Base-by-base conservation (phyloP, 2,113 vertebrate genomes). In the Gymnarchus niloticus region DNA sequence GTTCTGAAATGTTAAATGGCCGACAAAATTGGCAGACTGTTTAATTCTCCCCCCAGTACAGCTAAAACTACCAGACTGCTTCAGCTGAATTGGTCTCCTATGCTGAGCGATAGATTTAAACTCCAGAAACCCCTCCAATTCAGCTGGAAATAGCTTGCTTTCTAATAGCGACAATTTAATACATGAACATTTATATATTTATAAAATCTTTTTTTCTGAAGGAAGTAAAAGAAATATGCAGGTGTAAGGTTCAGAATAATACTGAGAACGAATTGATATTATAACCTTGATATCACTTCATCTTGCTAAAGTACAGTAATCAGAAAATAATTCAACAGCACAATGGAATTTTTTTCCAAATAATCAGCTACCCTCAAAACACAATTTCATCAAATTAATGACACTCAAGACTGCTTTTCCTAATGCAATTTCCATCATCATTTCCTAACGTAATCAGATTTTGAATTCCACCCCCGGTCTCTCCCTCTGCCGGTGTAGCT, bases 391-490 rank as follows among this genome's bases (percentile, higher is more conserved):
- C 57, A n/a, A 61, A 25, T 61, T 25, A 61, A 5, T 61, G n/a
- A 25, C 19, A 61, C 2, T 61, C n/a, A 19, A 5, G 6, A 37
- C 4, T 19, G 21, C n/a, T 44, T 56, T 19, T 56, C 9, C 25
- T 83, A 6, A 56, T 28, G 14, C n/a, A 52, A 25, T 33, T 52
- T 28, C 51, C 51, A 56, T 37, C 54, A 17, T 54, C 0, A 10
- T 85, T 33, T 76, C 8, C 14, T 78, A n/a, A 80, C 51, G 9
- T 41, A n/a, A 14, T 49, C 33, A 41, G 8, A 56, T 56, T 57
- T 23, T 52, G 41, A 59, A 56, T 46, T 84, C 83, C 83, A 48
- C 83, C 56, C 41, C 56, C 56, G 25, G 83, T 84, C 61, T 84
- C n/a, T 49, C 83, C 59, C 5, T 57, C 59, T 65, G 49, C 61